Conservation (phyloP, 2,797 vertebrate species). For the Nyctibius grandis region DNA sequence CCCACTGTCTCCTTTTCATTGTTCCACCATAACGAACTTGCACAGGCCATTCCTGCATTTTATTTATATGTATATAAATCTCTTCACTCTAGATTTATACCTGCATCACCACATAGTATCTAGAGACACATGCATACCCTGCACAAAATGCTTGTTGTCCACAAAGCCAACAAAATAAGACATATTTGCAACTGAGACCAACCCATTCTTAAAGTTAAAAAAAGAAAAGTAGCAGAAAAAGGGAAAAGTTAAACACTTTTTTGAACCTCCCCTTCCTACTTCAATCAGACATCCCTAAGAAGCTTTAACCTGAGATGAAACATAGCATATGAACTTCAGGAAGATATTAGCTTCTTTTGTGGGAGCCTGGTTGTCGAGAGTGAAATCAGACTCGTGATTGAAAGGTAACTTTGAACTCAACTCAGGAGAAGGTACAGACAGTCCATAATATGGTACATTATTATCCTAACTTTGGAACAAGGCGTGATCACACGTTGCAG, state of each 20-base stretch:
- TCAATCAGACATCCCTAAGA: background rate
- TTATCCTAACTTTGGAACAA: background rate
- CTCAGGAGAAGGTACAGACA: background rate
- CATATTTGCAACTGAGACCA: background rate
- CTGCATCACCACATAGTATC: background rate
- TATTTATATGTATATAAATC: background rate
- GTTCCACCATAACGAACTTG: background rate
- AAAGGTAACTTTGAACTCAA: slow-evolving; percentile 28
- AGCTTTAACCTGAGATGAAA: slow-evolving; percentile 5
- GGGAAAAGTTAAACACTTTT: background rate
- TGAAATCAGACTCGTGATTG: background rate
- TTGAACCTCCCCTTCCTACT: background rate
- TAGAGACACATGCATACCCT: background rate
- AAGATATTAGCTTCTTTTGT: background rate
- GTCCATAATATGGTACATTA: background rate
- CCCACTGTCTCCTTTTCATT: background rate
- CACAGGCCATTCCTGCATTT: background rate
- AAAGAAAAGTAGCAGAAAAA: background rate
- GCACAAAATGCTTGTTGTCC: rapidly evolving
- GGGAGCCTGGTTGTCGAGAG: background rate
- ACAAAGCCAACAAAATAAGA: background rate
- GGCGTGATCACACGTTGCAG: background rate
- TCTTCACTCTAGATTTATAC: background rate
- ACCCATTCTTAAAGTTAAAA: background rate
- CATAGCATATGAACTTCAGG: background rate